Evolutionary conservation across 2,113 vertebrate species (phyloP), one percentile per base, ranked within the genome.

Genomic region (Oceanites oceanicus): DNA sequence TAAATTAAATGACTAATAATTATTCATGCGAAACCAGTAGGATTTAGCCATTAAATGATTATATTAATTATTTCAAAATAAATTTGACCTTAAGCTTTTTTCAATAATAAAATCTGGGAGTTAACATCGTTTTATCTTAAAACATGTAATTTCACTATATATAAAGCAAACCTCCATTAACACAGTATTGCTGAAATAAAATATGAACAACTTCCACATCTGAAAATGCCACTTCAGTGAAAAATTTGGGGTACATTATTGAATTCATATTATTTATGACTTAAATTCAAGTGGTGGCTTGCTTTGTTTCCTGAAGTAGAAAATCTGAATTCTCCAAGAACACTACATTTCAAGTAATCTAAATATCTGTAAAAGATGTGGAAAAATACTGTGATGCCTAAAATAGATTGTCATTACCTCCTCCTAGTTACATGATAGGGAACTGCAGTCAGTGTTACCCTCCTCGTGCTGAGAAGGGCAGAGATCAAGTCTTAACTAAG

Each of bases 31-130:
- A 83, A 87, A 82, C 40, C 71, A 83, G 38, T 91, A 76, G 62
- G 78, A 87, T 50, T 94, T 92, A 86, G 55, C 55, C 63, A 82
- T 91, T 95, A 91, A 96, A 86, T 86, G 36, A 65, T 56, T 56
- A 53, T 63, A 49, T 90, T 66, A 88, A 86, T 92, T 93, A 66
- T 68, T 95, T 9, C 91, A 47, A 50, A 55, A n/a, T 84, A 90
- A 38, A 94, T 89, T 86, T 62, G 27, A 78, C 58, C 32, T 66
- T 16, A 72, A 90, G 86, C 26, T 29, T 93, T 88, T 91, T 29
- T 40, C 67, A 90, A 23, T 23, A 67, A 76, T 84, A 81, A 62
- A 86, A 71, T 91, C 94, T 72, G 49, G 20, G 25, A 65, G 38
- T 55, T 86, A 72, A 71, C 16, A 49, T 73, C 83, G 8, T 70